A percentile compares a stretch with the other conserved stretches of the same genome.
Conservation (phyloP, 2,113 vertebrate genomes). For the Pelvicachromis taeniatus region DNA sequence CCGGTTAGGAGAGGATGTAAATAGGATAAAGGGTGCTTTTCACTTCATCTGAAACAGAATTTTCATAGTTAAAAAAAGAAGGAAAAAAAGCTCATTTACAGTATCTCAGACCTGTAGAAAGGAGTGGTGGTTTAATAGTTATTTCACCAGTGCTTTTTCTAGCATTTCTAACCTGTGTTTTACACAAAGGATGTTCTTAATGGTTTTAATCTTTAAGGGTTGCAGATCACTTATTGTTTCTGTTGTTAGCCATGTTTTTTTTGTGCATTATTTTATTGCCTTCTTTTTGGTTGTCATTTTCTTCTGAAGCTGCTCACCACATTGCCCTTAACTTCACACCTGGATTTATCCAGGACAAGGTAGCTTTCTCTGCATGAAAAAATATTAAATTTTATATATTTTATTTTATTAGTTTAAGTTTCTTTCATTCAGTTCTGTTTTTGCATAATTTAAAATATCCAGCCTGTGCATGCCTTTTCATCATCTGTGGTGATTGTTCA, state of each 20-base stretch:
- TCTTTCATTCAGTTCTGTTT: background rate
- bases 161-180: background rate
- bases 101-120: background rate
- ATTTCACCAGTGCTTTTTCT: background rate
- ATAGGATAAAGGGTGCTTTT: background rate
- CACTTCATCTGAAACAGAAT: background rate
- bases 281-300: conserved; percentile 43
- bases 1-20: background rate
- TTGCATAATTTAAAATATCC: background rate
- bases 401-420: background rate
- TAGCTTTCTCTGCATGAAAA: conserved; percentile 19
- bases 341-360: background rate
- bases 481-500: conserved; percentile 24
- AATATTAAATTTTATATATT: background rate
- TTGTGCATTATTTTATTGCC: conserved; percentile 16
- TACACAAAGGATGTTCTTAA: conserved; percentile 5
- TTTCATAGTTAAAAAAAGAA: background rate
- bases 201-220: background rate
- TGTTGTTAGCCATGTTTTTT: background rate
- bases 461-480: conserved; percentile 50
- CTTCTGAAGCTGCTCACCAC: conserved; percentile 54
- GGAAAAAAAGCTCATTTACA: accelerated
- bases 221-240: background rate
- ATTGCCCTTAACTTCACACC: conserved; percentile 38
- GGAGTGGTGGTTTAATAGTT: background rate